Conservation (phyloP, 1,140 invertebrate species). For the Camponotus pennsylvanicus region DNA sequence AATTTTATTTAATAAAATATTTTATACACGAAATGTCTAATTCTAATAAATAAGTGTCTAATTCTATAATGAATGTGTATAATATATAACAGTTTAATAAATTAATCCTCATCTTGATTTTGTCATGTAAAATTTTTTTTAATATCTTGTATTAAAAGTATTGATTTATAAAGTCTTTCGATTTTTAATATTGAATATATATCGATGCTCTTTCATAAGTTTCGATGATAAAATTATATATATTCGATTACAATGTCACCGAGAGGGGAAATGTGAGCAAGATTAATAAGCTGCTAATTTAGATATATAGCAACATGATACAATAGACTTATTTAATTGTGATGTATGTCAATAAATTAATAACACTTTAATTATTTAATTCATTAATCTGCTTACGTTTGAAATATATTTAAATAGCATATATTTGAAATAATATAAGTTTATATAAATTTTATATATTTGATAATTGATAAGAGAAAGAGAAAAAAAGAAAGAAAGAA, state of each 20-base stretch:
- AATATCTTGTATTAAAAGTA: neutral
- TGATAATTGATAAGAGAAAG: too few relatives aligned
- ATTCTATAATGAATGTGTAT: too few relatives aligned
- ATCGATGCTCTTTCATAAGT: neutral
- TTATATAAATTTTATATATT: neutral
- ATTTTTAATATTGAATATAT: neutral
- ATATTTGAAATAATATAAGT: too few relatives aligned
- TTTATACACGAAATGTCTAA: neutral
- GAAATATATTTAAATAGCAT: neutral
- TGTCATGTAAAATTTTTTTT: neutral
- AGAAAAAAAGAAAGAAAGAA: neutral
- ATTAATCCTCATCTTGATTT: neutral
- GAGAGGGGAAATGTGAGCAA: neutral
- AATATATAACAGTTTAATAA: constrained; percentile 11
- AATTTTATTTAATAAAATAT: neutral
- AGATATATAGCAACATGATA: neutral
- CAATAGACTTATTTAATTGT: neutral
- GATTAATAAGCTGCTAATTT: neutral
- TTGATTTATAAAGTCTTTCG: neutral
- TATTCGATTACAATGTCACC: neutral
- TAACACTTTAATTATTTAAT: neutral
- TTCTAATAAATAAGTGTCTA: neutral
- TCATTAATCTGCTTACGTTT: neutral
- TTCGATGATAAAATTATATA: neutral
- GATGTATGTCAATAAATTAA: constrained; percentile 9